A percentile compares a stretch with the other conserved stretches of the same genome.
Conservation (phyloP, 2,888 invertebrate genomes). For the Artemia sp. region DNA sequence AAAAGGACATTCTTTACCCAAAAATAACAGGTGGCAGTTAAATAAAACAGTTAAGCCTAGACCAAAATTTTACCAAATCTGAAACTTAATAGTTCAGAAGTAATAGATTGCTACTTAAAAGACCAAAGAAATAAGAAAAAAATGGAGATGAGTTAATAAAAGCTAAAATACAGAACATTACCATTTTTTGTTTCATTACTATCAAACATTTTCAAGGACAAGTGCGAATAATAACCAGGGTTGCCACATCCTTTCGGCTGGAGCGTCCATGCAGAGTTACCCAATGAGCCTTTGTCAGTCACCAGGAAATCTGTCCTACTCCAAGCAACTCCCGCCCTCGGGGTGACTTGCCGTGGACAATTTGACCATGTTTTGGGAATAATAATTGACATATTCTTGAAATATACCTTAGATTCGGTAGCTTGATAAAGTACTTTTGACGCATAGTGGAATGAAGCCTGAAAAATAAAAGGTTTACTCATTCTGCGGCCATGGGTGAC, state of each 20-base stretch:
- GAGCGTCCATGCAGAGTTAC: slow-evolving; percentile 40
- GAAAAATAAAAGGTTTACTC: slow-evolving; percentile 28
- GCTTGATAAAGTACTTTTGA: slow-evolving; percentile 42
- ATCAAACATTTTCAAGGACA: slow-evolving; percentile 26
- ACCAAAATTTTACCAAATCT: too few species aligned
- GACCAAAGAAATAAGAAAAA: too few species aligned
- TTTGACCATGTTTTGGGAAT: slow-evolving; percentile 44
- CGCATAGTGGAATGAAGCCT: slow-evolving; percentile 40
- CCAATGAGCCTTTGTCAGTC: background rate
- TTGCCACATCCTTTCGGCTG: slow-evolving; percentile 44
- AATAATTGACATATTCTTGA: slow-evolving; percentile 41
- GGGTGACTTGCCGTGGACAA: slow-evolving; percentile 29
- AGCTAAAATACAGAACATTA: too few species aligned
- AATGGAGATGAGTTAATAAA: too few species aligned
- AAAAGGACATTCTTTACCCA: too few species aligned
- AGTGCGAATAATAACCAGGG: slow-evolving; percentile 41
- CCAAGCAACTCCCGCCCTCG: slow-evolving; percentile 36
- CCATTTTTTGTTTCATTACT: too few species aligned
- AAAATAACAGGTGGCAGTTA: too few species aligned
- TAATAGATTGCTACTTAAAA: too few species aligned
- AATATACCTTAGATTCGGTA: slow-evolving; percentile 40
- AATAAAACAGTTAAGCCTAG: too few species aligned
- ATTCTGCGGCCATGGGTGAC: too few species aligned
- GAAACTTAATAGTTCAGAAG: too few species aligned
- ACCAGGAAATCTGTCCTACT: slow-evolving; percentile 37